Conservation (phyloP, 2,888 invertebrate genomes). For the Corythucha ciliata region DNA sequence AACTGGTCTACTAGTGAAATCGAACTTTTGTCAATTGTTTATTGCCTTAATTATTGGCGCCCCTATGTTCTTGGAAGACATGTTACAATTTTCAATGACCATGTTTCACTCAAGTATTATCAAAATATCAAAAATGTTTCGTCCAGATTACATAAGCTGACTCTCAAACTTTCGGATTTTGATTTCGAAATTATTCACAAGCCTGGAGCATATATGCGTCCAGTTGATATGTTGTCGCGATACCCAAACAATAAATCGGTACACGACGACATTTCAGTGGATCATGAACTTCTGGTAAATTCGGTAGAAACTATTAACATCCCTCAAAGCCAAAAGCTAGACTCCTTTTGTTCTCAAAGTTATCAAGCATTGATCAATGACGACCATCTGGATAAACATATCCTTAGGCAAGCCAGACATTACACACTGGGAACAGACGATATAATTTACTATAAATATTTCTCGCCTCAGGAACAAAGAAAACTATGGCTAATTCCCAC, state of each 20-base stretch:
- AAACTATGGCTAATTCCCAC: neutral
- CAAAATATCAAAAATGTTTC: neutral
- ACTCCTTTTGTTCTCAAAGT: too few species aligned
- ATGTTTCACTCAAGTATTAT: neutral
- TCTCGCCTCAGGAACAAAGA: neutral
- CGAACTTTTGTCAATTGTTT: neutral
- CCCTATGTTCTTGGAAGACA: neutral
- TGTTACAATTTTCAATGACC: neutral
- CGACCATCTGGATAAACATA: neutral
- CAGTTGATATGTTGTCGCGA: neutral
- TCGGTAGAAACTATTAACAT: neutral
- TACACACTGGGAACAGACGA: neutral
- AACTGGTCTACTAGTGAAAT: neutral
- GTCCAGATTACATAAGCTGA: neutral
- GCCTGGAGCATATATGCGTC: neutral
- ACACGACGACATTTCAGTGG: neutral
- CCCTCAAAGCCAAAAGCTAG: neutral
- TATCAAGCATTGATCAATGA: neutral
- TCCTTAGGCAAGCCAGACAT: neutral
- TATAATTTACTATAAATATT: neutral
- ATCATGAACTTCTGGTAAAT: neutral
- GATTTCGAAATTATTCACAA: neutral
- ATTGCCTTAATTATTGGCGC: neutral
- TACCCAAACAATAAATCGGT: neutral
- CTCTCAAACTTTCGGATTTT: neutral